These are phyloP conservation scores for Eustalomyia histrio DNA, from an alignment of 2,888 invertebrate species.

Conservation along the genomic window DNA sequence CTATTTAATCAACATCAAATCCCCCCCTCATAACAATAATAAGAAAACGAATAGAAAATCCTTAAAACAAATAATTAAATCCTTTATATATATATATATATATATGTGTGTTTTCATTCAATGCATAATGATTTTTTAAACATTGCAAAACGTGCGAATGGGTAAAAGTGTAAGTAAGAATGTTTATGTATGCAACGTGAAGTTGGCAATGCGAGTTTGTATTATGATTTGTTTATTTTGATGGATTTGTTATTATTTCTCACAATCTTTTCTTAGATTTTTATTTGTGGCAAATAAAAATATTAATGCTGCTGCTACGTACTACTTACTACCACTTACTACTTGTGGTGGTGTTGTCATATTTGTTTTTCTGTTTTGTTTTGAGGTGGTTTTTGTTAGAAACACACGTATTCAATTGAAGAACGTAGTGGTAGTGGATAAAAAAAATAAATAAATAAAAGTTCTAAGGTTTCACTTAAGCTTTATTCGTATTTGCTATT, in stretches of 20 bases:
- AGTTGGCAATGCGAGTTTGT: not conserved
- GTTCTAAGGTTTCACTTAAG: slow-evolving; percentile 51
- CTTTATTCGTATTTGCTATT: slow-evolving; percentile 12
- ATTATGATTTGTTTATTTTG: slow-evolving; percentile 72
- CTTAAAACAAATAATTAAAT: slow-evolving; percentile 78
- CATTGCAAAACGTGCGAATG: not conserved
- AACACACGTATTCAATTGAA: not conserved
- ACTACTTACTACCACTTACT: too few relatives aligned
- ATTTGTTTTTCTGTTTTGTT: slow-evolving; percentile 25
- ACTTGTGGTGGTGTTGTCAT: slow-evolving; percentile 31
- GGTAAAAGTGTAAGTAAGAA: slow-evolving; percentile 15
- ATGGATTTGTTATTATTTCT: slow-evolving; percentile 72
- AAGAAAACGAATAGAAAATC: slow-evolving; percentile 64
- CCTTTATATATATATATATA: too few relatives aligned
- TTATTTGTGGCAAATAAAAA: not conserved
- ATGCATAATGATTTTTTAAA: not conserved
- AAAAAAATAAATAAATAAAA: too few relatives aligned
- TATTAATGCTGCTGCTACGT: slow-evolving; percentile 30
- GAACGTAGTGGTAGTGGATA: slow-evolving; percentile 10
- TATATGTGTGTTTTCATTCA: too few relatives aligned
- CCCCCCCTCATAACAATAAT: slow-evolving; percentile 2
- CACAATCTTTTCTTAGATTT: slow-evolving; percentile 1
- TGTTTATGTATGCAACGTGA: slow-evolving; percentile 23
- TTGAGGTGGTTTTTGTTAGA: slow-evolving; percentile 1
- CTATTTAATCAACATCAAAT: slow-evolving; percentile 13